Evolutionary conservation across 2,797 vertebrate species (phyloP).

Genomic region (Tinamus major): DNA sequence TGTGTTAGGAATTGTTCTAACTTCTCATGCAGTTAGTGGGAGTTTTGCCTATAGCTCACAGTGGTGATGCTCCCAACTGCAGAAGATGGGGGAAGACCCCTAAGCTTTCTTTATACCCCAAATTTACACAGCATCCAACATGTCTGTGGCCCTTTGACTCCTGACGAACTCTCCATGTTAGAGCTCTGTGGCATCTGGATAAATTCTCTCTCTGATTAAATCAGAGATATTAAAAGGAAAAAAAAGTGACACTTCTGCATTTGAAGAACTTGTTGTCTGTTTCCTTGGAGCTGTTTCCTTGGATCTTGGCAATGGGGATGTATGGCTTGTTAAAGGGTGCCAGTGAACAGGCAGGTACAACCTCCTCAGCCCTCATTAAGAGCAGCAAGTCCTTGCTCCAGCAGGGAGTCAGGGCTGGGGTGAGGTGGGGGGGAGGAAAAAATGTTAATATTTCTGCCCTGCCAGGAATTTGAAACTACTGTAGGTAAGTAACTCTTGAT

Average conservation of each 20-base stretch:
- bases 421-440: not conserved
- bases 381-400: not conserved
- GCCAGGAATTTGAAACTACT: not conserved
- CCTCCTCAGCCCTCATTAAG: not conserved
- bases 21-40: not conserved
- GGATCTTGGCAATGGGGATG: fast-evolving
- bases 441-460: not conserved
- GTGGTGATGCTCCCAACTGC: not conserved
- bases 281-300: not conserved
- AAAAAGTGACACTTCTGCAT: not conserved
- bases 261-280: not conserved
- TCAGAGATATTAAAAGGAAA: not conserved
- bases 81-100: not conserved
- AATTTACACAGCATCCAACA: fast-evolving
- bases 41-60: not conserved
- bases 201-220: not conserved
- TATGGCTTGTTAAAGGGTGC: not conserved
- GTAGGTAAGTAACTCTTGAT: not conserved
- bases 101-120: not conserved
- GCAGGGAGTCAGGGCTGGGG: not conserved
- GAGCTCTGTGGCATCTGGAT: not conserved
- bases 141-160: not conserved
- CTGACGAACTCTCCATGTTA: too few species aligned
- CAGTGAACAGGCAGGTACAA: not conserved
- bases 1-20: not conserved